Conservation (phyloP, 2,113 vertebrate species). For the Pterophyllum scalare region DNA sequence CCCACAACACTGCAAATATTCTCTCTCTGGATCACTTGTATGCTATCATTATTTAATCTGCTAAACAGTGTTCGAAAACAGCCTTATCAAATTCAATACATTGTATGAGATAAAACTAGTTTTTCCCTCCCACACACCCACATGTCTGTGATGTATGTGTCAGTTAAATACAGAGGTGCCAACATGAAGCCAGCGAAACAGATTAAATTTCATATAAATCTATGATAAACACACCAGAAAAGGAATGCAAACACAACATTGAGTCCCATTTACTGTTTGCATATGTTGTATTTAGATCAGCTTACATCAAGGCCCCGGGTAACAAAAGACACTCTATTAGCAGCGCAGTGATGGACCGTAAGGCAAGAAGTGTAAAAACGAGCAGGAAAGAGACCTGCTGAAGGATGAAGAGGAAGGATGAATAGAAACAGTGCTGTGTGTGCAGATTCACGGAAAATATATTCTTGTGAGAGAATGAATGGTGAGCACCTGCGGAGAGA, state of each 20-base stretch:
- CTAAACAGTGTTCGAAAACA: neutral
- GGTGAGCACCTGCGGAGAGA: neutral
- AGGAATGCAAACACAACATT: neutral
- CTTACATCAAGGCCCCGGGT: neutral
- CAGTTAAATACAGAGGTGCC: neutral
- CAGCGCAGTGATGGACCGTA: neutral
- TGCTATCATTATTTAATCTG: neutral
- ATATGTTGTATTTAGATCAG: neutral
- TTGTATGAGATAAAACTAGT: neutral
- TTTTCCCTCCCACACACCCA: too few species aligned
- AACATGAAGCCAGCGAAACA: neutral
- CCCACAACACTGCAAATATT: neutral
- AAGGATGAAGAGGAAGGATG: neutral
- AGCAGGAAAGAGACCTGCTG: neutral
- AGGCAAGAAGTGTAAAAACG: neutral
- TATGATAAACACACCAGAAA: neutral
- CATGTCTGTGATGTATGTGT: neutral
- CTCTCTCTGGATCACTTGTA: neutral
- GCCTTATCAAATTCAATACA: neutral
- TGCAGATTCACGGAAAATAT: constrained; percentile 9
- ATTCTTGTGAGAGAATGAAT: constrained; percentile 6
- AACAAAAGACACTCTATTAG: neutral
- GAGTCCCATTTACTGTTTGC: neutral
- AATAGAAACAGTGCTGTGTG: neutral
- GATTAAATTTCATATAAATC: neutral